A percentile compares a stretch with the other conserved stretches of the same genome.
Evolutionary conservation across 2,113 vertebrate genomes (phyloP).

Genomic region (Telmatochromis sp.): DNA sequence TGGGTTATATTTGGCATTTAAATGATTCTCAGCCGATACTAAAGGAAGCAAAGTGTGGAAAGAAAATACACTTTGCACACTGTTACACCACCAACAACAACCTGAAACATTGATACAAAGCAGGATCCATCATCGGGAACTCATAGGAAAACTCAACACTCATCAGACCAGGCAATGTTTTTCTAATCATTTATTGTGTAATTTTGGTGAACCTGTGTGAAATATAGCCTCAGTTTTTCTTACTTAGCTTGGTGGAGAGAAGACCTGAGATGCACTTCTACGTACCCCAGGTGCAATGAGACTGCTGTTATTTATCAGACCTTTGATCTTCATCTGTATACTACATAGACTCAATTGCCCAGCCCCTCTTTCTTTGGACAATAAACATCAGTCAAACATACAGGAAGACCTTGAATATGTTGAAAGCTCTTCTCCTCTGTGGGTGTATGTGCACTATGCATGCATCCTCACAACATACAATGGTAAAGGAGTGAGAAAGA

Average conservation of each 20-base stretch:
- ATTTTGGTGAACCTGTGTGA: neutral
- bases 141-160: neutral
- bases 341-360: neutral
- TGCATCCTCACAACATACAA: neutral
- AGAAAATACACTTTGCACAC: neutral
- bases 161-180: neutral
- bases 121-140: rapidly evolving
- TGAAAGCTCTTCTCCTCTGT: neutral
- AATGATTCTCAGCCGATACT: neutral
- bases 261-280: neutral
- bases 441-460: neutral
- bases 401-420: neutral
- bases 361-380: neutral
- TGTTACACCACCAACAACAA: neutral
- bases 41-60: rapidly evolving
- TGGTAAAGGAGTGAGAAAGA: neutral
- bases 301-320: neutral
- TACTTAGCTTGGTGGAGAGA: neutral
- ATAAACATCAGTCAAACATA: neutral
- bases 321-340: neutral
- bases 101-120: neutral
- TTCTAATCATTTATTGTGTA: neutral
- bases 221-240: neutral
- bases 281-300: neutral
- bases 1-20: rapidly evolving